Evolutionary conservation across 2,113 vertebrate genomes (phyloP).

Genomic region (Callipepla squamata): DNA sequence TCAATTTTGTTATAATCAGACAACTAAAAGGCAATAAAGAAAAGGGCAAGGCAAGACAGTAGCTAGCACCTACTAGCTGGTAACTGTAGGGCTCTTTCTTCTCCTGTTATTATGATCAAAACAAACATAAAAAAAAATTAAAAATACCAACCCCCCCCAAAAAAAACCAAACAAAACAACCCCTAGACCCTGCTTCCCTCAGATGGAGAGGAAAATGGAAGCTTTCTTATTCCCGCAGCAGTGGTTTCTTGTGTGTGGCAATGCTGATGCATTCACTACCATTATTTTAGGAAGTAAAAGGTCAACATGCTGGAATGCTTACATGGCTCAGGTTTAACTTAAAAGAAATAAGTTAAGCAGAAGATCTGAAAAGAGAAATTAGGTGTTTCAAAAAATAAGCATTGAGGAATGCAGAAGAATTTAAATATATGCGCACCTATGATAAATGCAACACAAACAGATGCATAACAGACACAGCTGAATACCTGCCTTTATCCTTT

Average conservation of each 20-base stretch:
- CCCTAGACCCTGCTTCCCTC: not conserved
- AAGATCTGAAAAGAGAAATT: not conserved
- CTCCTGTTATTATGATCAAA: not conserved
- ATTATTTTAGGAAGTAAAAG: constrained; percentile 1
- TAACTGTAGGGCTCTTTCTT: not conserved
- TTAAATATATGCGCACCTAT: not conserved
- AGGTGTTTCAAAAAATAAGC: constrained; percentile 24
- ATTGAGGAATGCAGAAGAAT: not conserved
- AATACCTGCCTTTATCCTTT: not conserved
- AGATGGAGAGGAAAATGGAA: not conserved
- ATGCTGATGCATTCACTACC: not conserved
- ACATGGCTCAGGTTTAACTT: not conserved
- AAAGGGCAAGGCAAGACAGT: not conserved
- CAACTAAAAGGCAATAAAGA: not conserved
- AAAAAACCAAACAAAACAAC: not conserved
- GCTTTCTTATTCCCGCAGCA: not conserved
- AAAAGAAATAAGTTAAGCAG: constrained; percentile 20
- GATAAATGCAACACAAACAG: not conserved
- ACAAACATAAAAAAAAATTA: not conserved
- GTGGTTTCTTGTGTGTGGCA: not conserved
- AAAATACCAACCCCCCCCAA: not conserved
- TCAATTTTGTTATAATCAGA: constrained; percentile 47
- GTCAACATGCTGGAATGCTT: not conserved
- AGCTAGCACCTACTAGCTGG: not conserved
- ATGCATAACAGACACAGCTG: not conserved